Percentiles rank a stretch among this genome's conserved stretches.
Evolutionary conservation across 2,113 vertebrate species (phyloP).

Genomic region (Scolopax mira): DNA sequence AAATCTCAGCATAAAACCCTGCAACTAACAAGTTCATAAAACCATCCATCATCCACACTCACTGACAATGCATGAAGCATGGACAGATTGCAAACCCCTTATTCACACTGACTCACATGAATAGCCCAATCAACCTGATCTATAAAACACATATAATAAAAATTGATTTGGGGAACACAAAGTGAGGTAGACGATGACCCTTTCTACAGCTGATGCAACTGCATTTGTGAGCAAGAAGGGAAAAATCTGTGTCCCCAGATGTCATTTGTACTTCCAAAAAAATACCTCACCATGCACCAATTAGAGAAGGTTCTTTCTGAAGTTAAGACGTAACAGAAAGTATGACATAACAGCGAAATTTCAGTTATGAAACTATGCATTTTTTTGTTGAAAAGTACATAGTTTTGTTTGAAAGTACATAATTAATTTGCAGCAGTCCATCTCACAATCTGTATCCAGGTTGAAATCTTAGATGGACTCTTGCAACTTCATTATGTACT

Average conservation of each 20-base stretch:
- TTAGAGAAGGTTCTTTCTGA: neutral
- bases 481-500: neutral
- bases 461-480: neutral
- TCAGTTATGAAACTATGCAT: neutral
- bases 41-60: neutral
- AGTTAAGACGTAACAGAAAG: neutral
- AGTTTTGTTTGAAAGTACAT: neutral
- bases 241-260: neutral
- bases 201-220: neutral
- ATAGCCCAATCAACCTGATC: neutral
- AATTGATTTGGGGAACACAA: neutral
- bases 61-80: neutral
- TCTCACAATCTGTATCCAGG: neutral
- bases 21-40: neutral
- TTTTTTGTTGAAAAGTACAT: neutral
- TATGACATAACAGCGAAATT: neutral
- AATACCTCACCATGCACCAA: neutral
- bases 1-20: neutral
- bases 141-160: neutral
- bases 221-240: neutral
- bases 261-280: neutral
- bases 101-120: neutral
- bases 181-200: neutral
- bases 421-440: neutral
- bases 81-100: neutral